Percentiles rank a stretch among this genome's conserved stretches.
Evolutionary conservation across 1,140 invertebrate species (phyloP).

Genomic region (Ceratina japonica): DNA sequence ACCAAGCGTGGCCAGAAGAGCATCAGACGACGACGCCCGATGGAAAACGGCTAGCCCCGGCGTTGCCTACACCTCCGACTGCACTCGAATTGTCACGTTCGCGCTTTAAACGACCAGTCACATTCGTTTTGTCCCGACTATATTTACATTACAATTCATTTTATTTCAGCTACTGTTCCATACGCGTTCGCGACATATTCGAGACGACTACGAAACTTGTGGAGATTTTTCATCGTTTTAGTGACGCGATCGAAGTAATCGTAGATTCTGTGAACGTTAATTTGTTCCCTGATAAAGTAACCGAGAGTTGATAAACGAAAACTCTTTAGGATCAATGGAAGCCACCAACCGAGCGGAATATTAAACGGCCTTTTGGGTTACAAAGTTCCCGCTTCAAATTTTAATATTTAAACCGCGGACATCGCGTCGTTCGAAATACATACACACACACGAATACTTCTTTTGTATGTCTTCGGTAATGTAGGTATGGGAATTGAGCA

Average conservation of each 20-base stretch:
- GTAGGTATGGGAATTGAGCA: background rate
- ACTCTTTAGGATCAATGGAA: background rate
- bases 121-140: conserved; percentile 10
- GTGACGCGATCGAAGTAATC: too few species aligned
- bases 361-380: background rate
- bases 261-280: too few species aligned
- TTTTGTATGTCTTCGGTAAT: conserved; percentile 18
- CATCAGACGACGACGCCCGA: conserved; percentile 19
- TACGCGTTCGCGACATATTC: too few species aligned
- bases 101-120: conserved; percentile 19
- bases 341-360: conserved; percentile 10
- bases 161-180: too few species aligned
- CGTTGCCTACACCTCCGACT: conserved; percentile 23
- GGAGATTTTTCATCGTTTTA: too few species aligned
- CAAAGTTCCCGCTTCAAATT: conserved; percentile 16
- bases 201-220: too few species aligned
- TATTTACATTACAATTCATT: conserved; percentile 2
- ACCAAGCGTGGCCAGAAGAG: conserved; percentile 7
- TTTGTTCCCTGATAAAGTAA: too few species aligned
- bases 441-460: background rate
- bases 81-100: conserved; percentile 44
- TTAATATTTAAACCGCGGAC: conserved; percentile 29
- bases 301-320: conserved; percentile 2
- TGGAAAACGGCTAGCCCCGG: conserved; percentile 8
- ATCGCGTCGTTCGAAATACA: too few species aligned